Conservation (phyloP, 2,113 vertebrate genomes). For the Chaetura pelagica region DNA sequence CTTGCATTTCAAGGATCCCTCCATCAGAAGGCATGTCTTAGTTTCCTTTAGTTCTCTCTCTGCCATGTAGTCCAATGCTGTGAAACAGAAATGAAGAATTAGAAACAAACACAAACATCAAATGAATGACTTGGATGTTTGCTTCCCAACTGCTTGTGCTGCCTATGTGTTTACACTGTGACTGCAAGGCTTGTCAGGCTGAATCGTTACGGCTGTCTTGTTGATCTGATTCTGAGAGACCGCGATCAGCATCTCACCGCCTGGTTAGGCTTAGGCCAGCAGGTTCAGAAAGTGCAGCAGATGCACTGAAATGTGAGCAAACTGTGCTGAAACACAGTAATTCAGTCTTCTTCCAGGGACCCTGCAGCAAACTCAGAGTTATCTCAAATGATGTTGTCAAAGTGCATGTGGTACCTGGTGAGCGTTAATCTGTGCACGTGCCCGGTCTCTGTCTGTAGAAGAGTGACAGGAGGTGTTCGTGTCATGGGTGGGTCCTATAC, state of each 20-base stretch:
- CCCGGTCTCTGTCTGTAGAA: background rate
- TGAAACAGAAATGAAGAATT: background rate
- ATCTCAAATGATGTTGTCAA: background rate
- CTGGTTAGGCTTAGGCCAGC: background rate
- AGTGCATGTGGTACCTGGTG: fast-evolving
- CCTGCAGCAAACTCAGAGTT: background rate
- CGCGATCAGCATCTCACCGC: background rate
- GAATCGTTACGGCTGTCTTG: fast-evolving
- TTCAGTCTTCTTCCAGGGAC: background rate
- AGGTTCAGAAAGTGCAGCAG: background rate
- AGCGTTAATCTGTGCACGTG: background rate
- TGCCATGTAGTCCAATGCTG: background rate
- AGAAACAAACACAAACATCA: background rate
- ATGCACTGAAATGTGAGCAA: background rate
- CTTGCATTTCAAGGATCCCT: background rate
- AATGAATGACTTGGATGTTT: background rate
- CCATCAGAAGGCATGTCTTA: background rate
- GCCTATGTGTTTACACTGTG: fast-evolving
- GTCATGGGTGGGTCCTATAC: background rate
- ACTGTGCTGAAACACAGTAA: background rate
- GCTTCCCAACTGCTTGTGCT: fast-evolving
- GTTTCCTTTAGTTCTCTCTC: background rate
- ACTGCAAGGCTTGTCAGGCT: background rate
- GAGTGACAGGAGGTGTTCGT: background rate
- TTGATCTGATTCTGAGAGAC: background rate